Conservation (phyloP, 2,888 invertebrate genomes). For the Agrotis ipsilon region DNA sequence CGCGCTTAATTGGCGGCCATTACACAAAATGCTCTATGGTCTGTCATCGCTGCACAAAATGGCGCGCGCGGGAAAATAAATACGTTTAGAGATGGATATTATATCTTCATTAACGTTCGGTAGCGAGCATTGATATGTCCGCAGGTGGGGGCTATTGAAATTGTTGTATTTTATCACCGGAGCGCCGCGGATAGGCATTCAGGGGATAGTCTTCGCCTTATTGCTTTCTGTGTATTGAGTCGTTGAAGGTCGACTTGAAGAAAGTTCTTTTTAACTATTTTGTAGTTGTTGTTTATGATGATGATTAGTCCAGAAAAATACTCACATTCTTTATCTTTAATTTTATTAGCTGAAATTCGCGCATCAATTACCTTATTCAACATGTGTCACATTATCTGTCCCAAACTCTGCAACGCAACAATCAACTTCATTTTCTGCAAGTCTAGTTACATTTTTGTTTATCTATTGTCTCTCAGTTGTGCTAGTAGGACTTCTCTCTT, state of each 20-base stretch:
- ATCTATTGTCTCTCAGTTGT: too few relatives aligned
- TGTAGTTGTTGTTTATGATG: slow-evolving; percentile 23
- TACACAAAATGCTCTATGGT: slow-evolving; percentile 85
- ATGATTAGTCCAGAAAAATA: slow-evolving; percentile 10
- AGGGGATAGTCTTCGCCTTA: slow-evolving; percentile 73
- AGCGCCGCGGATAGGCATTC: slow-evolving; percentile 74
- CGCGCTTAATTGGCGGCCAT: slow-evolving; percentile 88
- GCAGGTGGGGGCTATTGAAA: slow-evolving; percentile 87
- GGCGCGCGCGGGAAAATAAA: slow-evolving; percentile 86
- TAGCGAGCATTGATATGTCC: slow-evolving; percentile 88
- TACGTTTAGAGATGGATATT: slow-evolving; percentile 88
- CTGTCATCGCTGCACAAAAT: slow-evolving; percentile 86
- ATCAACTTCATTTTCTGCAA: not conserved
- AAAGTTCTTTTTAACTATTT: slow-evolving; percentile 35
- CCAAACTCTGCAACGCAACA: not conserved
- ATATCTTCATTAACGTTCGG: slow-evolving; percentile 90
- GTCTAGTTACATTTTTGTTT: not conserved
- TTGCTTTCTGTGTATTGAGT: slow-evolving; percentile 72
- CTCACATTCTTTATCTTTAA: not conserved
- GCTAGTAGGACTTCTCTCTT: too few relatives aligned
- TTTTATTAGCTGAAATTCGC: not conserved
- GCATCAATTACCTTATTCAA: not conserved
- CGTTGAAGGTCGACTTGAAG: slow-evolving; percentile 54
- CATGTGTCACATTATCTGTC: too few relatives aligned
- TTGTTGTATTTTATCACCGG: slow-evolving; percentile 88